Percentiles rank a stretch among this genome's conserved stretches.
These are phyloP conservation scores for Colletes gigas DNA, from an alignment of 1,140 invertebrate genomes.

Conservation along the genomic window DNA sequence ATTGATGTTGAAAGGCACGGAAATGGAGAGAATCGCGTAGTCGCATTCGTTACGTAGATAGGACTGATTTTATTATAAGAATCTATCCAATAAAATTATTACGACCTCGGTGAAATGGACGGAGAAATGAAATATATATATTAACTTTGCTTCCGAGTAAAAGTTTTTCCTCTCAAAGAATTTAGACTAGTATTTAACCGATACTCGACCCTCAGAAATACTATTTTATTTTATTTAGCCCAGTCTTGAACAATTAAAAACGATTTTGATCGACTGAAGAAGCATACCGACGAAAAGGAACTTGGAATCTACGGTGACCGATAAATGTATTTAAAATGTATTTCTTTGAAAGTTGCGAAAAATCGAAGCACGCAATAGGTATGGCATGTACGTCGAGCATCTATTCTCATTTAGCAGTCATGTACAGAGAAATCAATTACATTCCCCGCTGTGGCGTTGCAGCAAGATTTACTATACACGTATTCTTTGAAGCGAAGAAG, in stretches of 20 bases:
- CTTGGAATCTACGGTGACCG: too few relatives aligned
- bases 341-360: neutral
- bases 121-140: too few relatives aligned
- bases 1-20: slow-evolving; percentile 4
- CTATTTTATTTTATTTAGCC: too few relatives aligned
- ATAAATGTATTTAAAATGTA: too few relatives aligned
- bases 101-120: neutral
- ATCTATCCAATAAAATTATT: neutral
- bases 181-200: too few relatives aligned
- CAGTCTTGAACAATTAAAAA: too few relatives aligned
- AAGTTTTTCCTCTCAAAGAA: too few relatives aligned
- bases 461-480: slow-evolving; percentile 39
- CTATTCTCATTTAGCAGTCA: slow-evolving; percentile 38
- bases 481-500: slow-evolving; percentile 18
- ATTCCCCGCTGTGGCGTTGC: slow-evolving; percentile 21
- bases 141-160: too few relatives aligned
- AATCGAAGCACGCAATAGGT: slow-evolving; percentile 10
- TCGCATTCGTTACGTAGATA: slow-evolving; percentile 1
- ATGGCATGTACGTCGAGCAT: slow-evolving; percentile 15
- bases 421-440: slow-evolving; percentile 46
- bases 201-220: too few relatives aligned
- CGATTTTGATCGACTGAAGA: too few relatives aligned
- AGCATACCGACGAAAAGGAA: too few relatives aligned
- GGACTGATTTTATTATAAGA: neutral
- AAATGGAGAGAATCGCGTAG: neutral